Base-by-base conservation (phyloP, 2,113 vertebrate genomes). In the zebrafish (Danio rerio) region DNA sequence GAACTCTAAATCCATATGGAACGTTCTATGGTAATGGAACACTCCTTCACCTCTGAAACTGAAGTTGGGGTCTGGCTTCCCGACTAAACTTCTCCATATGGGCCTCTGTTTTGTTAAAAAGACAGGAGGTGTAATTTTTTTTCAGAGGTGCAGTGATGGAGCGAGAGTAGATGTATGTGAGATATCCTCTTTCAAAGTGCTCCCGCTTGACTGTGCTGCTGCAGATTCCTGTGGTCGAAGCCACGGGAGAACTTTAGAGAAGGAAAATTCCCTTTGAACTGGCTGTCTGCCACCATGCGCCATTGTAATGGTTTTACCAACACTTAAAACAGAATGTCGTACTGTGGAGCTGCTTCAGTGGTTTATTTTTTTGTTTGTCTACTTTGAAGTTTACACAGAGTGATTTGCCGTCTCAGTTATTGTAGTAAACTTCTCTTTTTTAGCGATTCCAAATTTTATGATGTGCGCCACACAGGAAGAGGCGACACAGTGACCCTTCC, bases 161-260 rank as follows among this genome's bases (percentile, higher is more conserved):
- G 72, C 12, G 15, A 69, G 31, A 66, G 59, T 56, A 68, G 50
- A 76, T 78, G 76, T 65, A 78, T 74, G 81, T 84, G 80, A 49
- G 31, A 85, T 90, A 91, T 91, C 91, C 80, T 88, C 86, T 91
- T 93, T 91, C 91, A 92, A 91, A 90, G 91, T 82, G 71, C 85
- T 56, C 63, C 71, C 80, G 87, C 84, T 86, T 89, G 18, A 77
- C 87, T 87, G 88, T 89, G 82, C 85, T 42, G 84, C 58, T 8
- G 87, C 87, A 85, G 90, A 94, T 94, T 94, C 92, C 92, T 94
- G 93, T 4, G 93, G 92, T 87, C 81, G 86, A 89, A 89, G 89
- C 90, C 88, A 84, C 89, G 86, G 87, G 90, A 93, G 91, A 88
- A 89, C 88, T 92, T 85, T 73, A 81, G 75, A 89, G 88, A 89